These are phyloP conservation scores for Trialeurodes vaporariorum DNA, from an alignment of 1,140 invertebrate genomes.

Conservation along the genomic window DNA sequence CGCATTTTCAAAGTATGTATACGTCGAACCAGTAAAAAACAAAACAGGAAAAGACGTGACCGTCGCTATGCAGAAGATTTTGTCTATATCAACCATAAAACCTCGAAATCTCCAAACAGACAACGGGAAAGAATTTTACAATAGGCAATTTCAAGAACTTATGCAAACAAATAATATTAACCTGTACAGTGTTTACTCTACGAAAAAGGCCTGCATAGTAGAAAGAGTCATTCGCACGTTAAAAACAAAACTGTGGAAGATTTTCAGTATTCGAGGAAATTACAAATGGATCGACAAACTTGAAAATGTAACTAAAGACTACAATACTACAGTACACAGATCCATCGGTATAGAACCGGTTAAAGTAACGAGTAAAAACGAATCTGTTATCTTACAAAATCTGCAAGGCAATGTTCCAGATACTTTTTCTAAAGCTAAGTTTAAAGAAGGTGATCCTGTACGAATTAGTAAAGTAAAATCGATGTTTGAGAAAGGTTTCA, in stretches of 20 bases:
- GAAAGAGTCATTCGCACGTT: background rate
- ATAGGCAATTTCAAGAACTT: conserved; percentile 16
- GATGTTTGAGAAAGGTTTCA: no score
- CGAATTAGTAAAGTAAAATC: no score
- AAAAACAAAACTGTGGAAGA: background rate
- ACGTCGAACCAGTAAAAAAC: conserved; percentile 34
- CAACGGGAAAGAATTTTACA: conserved; percentile 27
- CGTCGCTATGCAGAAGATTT: conserved; percentile 24
- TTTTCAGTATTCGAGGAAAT: background rate
- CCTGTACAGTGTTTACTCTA: background rate
- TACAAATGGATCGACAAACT: background rate
- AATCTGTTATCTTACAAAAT: no score
- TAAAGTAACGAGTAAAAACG: background rate
- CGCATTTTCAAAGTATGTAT: conserved; percentile 37
- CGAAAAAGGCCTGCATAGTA: background rate
- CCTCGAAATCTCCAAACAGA: conserved; percentile 17
- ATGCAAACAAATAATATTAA: background rate
- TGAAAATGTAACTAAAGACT: background rate
- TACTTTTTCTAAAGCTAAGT: no score
- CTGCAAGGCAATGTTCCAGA: no score
- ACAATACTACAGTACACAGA: background rate
- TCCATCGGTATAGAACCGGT: background rate
- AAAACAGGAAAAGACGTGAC: conserved; percentile 33
- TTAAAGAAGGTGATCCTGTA: no score
- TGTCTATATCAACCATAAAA: conserved; percentile 12